Conservation (phyloP, 2,113 vertebrate genomes). For the Australoheros scitulus region DNA sequence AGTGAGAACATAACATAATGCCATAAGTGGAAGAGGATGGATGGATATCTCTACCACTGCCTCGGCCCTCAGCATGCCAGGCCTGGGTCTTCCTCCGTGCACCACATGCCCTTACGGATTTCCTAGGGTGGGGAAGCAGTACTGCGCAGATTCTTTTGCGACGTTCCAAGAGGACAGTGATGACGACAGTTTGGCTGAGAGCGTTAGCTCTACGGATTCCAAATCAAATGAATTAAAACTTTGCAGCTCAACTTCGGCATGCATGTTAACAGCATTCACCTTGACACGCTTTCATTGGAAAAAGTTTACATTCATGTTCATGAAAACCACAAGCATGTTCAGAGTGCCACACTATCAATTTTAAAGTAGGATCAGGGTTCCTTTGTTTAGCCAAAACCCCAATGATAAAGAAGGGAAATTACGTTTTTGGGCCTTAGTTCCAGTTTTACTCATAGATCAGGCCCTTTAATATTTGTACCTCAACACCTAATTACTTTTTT, state of each 20-base stretch:
- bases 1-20: no score
- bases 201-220: no score
- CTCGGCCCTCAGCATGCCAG: not conserved
- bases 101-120: not conserved
- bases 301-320: not conserved
- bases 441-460: not conserved
- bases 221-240: not conserved
- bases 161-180: not conserved
- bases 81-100: not conserved
- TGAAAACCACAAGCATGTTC: not conserved
- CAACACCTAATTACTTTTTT: constrained; percentile 37
- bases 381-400: not conserved
- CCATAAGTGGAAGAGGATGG: no score
- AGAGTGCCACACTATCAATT: no score
- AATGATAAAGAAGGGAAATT: not conserved
- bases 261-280: not conserved
- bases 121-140: no score
- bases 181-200: no score
- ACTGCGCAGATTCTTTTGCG: no score
- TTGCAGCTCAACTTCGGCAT: not conserved
- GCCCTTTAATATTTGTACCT: constrained; percentile 9
- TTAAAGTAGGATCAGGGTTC: not conserved
- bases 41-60: not conserved
- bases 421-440: not conserved
- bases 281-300: not conserved